Evolutionary conservation across 2,888 invertebrate species (phyloP).

Genomic region (Salpingus planirostris): DNA sequence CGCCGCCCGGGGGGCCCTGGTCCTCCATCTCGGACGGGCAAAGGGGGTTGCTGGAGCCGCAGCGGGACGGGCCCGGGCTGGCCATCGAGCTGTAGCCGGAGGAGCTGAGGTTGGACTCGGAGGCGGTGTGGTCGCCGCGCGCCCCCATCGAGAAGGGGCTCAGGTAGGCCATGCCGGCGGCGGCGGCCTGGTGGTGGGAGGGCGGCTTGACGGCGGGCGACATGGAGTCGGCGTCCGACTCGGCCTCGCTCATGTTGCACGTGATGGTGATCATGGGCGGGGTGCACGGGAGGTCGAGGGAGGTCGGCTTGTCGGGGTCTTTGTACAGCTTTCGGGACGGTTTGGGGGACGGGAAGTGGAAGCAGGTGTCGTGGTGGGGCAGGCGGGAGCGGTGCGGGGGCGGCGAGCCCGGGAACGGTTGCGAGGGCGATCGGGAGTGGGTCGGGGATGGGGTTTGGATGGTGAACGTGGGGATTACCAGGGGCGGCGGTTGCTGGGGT

Average conservation of each 20-base stretch:
- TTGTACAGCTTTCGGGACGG: constrained; percentile 45
- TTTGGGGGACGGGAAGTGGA: constrained; percentile 30
- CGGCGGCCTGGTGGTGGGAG: constrained; percentile 37
- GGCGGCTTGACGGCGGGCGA: constrained; percentile 49
- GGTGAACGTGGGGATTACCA: constrained; percentile 56
- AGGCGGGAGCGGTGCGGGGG: constrained; percentile 45
- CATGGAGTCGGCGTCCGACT: constrained; percentile 62
- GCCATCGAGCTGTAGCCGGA: constrained; percentile 82
- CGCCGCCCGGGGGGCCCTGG: constrained; percentile 51
- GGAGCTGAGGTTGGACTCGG: constrained; percentile 75
- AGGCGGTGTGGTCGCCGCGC: constrained; percentile 64
- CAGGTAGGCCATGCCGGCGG: constrained; percentile 59
- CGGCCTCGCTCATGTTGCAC: constrained; percentile 64
- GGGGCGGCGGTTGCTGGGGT: constrained; percentile 35
- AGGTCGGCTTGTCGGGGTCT: constrained; percentile 55
- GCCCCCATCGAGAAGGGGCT: constrained; percentile 70
- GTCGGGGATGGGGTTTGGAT: constrained; percentile 64
- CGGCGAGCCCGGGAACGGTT: constrained; percentile 48
- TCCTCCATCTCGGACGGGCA: constrained; percentile 70
- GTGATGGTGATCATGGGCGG: constrained; percentile 68
- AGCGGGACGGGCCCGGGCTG: constrained; percentile 74
- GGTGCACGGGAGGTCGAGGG: constrained; percentile 51
- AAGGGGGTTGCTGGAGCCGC: constrained; percentile 72
- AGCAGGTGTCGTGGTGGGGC: constrained; percentile 24
- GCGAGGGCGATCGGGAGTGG: constrained; percentile 43